Evolutionary conservation across 2,888 invertebrate species (phyloP), one percentile per base, ranked within the genome.

Genomic region (Nymphalis c-album): DNA sequence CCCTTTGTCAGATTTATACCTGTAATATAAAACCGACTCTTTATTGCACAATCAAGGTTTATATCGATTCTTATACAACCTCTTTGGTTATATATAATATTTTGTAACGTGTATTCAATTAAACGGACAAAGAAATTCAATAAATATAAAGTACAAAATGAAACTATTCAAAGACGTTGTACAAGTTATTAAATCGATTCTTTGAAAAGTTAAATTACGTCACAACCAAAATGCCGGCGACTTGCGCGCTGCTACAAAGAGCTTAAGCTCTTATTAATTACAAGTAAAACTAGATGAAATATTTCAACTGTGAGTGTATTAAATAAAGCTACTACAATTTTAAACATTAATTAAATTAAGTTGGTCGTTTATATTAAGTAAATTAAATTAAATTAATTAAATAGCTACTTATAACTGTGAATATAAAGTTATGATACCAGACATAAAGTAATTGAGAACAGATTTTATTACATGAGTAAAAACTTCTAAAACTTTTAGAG

Each of bases 1-100:
- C 85, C 85, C 83, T 93, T 93, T 73, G 90, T 87, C 72, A 93
- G 79, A 80, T 92, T 93, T 76, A 93, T 93, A 80, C 92, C 92
- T 93, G 86, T n/a, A 87, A 89, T n/a, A 70, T 45, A 64, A 64
- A 63, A 16, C 17, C 8, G 10, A n/a, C 35, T 10, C n/a, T 55
- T 55, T 17, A 55, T 7, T 51, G 22, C 18, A n/a, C 50, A 10
- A 10, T 4, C 50, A 20, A n/a, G 18, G 7, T 3, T 8, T 20
- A 20, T 10, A 40, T 40, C 13, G 13, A 40, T 40, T 40, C 10
- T 13, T 13, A 10, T 31, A 6, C 5, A 31, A 31, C 35, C 35
- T 40, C 2, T 40, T 13, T 40, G 13, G 13, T 40, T 40, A 4
- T 40, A 13, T 40, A 4, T 10, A 4, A 2, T 40, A 40, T 40